These are phyloP conservation scores for Saguinus imperator DNA, from an alignment of 2,113 vertebrate genomes.

Conservation along the genomic window DNA sequence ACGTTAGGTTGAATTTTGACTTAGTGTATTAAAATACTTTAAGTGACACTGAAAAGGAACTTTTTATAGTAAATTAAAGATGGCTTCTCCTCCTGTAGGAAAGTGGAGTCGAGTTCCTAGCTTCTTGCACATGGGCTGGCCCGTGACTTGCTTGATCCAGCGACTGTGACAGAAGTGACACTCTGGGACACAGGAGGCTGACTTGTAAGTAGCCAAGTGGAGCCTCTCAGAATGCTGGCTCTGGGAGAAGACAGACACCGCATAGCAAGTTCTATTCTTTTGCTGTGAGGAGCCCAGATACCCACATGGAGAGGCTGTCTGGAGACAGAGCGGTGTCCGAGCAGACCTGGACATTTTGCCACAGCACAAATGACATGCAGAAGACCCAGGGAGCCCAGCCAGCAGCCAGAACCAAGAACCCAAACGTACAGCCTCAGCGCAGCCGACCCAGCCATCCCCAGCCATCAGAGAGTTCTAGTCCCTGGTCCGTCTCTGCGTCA, in stretches of 20 bases:
- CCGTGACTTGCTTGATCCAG: neutral
- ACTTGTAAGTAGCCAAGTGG: neutral
- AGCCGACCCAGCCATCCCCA: neutral
- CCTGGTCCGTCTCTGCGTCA: neutral
- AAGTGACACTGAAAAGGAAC: neutral
- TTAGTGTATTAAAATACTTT: neutral
- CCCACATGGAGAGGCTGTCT: neutral
- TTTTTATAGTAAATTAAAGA: neutral
- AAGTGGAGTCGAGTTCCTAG: neutral
- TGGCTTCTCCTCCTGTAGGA: neutral
- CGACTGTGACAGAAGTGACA: neutral
- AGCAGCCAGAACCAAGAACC: neutral
- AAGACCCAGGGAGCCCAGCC: neutral
- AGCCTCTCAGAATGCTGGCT: neutral
- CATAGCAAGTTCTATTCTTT: fast-evolving
- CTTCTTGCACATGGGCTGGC: neutral
- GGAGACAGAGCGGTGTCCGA: neutral
- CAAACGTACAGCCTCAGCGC: fast-evolving
- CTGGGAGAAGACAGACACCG: neutral
- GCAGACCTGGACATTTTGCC: neutral
- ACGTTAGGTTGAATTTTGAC: neutral
- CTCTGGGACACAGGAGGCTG: neutral
- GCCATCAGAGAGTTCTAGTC: neutral
- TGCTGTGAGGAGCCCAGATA: neutral
- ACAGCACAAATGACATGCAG: neutral